Conservation (phyloP, 2,888 invertebrate species). For the Thalpophila matura region DNA sequence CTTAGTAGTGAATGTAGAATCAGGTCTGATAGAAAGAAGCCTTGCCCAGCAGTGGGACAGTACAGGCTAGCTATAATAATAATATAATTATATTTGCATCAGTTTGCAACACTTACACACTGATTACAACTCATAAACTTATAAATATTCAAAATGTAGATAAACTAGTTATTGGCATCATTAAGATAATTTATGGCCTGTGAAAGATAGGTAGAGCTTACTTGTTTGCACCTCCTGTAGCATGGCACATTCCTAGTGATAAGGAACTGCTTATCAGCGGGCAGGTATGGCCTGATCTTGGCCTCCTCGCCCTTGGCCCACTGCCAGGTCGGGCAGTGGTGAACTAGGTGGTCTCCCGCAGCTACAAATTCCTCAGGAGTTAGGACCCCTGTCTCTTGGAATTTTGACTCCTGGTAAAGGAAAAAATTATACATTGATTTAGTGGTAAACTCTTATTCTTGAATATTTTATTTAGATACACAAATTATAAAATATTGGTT, state of each 20-base stretch:
- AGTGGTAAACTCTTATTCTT: too few species aligned
- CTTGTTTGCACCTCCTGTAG: constrained; percentile 97
- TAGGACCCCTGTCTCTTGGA: constrained; percentile 98
- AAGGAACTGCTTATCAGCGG: constrained; percentile 98
- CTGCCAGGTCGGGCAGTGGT: constrained; percentile 99
- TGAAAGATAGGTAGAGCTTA: too few species aligned
- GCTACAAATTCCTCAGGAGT: constrained; percentile 99
- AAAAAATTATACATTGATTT: too few species aligned
- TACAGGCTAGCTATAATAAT: too few species aligned
- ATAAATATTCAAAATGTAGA: background rate
- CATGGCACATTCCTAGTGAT: constrained; percentile 99
- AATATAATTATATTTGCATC: too few species aligned
- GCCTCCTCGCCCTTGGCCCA: constrained; percentile 98
- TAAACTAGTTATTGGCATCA: background rate
- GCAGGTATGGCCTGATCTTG: constrained; percentile 97
- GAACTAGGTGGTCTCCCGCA: constrained; percentile 99
- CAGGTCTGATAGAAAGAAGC: too few species aligned
- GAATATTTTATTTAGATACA: constrained; percentile 9
- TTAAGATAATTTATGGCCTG: too few species aligned
- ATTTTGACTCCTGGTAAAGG: constrained; percentile 96
- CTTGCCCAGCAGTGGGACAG: too few species aligned
- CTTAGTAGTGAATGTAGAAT: too few species aligned
- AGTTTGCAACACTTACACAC: too few species aligned
- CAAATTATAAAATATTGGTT: constrained; percentile 3
- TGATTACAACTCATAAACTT: background rate